Percentiles rank a stretch among this genome's conserved stretches.
phyloP scores from a whole-genome alignment of 2,888 invertebrate genomes.

The Agrotis clavis region DNA sequence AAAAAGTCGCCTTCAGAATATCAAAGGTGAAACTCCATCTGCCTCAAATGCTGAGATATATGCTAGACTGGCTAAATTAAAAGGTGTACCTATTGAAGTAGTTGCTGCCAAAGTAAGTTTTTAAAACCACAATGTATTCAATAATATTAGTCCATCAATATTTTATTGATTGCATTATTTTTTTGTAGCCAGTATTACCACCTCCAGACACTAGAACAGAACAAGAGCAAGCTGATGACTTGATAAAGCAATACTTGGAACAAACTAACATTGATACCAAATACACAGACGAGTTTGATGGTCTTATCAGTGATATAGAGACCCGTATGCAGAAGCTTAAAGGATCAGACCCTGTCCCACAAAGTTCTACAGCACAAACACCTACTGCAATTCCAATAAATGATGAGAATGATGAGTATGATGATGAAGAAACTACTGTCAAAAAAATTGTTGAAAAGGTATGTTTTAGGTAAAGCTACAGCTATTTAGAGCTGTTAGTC shows the following conservation, averaged over 20 bases:
- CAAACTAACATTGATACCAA: constrained; percentile 87
- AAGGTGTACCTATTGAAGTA: constrained; percentile 87
- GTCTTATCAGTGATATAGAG: constrained; percentile 80
- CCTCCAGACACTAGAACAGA: constrained; percentile 92
- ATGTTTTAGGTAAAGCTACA: constrained; percentile 6
- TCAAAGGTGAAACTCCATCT: constrained; percentile 81
- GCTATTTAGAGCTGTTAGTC: too few species aligned
- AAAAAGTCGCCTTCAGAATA: constrained; percentile 76
- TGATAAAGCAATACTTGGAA: constrained; percentile 92
- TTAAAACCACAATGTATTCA: neutral
- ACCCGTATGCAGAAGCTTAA: constrained; percentile 80
- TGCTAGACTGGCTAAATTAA: constrained; percentile 92
- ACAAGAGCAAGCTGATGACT: constrained; percentile 93
- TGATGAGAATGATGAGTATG: constrained; percentile 69
- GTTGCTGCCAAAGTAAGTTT: constrained; percentile 74
- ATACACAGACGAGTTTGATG: constrained; percentile 83
- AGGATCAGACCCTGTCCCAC: constrained; percentile 56
- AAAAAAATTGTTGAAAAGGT: constrained; percentile 85
- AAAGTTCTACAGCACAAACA: constrained; percentile 29
- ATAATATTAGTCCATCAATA: neutral
- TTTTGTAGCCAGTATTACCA: constrained; percentile 81
- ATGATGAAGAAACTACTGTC: constrained; percentile 82
- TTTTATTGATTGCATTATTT: constrained; percentile 37
- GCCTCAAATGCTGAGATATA: constrained; percentile 93
- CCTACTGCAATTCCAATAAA: constrained; percentile 38